Evolutionary conservation across 2,797 vertebrate genomes (phyloP), one percentile per base, ranked within the genome.

Genomic region (Nannoperca australis): DNA sequence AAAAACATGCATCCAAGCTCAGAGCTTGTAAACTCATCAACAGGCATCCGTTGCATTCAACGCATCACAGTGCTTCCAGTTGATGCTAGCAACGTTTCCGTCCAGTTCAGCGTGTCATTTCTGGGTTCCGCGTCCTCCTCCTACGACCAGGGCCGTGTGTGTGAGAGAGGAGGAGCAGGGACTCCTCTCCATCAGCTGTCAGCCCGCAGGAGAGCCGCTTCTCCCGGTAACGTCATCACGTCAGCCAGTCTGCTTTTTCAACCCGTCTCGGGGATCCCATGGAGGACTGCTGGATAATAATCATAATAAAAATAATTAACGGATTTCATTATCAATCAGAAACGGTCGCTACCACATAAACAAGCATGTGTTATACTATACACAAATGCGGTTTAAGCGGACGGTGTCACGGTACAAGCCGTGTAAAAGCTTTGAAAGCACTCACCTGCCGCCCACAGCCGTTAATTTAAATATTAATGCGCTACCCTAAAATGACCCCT

Each of bases 121-220:
- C 71, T 72, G 62, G 59, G 61, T 62, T 76, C 65, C 50, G 36
- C 17, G 67, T 89, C 85, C 81, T 88, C 84, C 80, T 86, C 85
- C 64, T 87, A 70, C 53, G 72, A 83, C 83, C 78, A 77, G 20
- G 32, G 59, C 69, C 38, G 66, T 59, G 69, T 77, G 78, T 73
- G 78, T 73, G 72, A 36, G 82, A 78, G 86, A 88, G 89, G 88
- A 91, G 89, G 85, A 91, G 90, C 84, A 80, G 88, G 82, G 83
- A 90, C 86, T 93, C 93, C 92, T 92, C 84, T 88, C 88, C 84
- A 93, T 95, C 94, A 95, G 90, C 92, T 94, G 92, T 90, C 86
- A 82, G 80, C 83, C 90, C 59, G 62, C 86, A 85, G 88, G 84
- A 92, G 91, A 80, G 84, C 86, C 50, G 78, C 87, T 89, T 86